These are phyloP conservation scores for Dipodomys merriami DNA, from an alignment of 2,113 vertebrate species.

Conservation along the genomic window DNA sequence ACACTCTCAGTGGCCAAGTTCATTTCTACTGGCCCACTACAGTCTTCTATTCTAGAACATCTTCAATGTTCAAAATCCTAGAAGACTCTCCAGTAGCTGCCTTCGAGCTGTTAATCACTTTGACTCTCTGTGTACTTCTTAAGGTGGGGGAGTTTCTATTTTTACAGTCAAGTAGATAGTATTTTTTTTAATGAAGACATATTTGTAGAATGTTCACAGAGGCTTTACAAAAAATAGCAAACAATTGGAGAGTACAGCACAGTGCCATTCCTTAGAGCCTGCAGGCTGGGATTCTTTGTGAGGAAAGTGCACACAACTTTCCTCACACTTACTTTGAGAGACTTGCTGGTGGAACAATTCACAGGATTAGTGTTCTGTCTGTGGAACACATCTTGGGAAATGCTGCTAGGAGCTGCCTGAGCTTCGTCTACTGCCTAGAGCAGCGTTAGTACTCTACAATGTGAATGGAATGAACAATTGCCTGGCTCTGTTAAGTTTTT, in stretches of 20 bases:
- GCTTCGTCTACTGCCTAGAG: background rate
- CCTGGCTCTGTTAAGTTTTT: background rate
- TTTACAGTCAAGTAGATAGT: conserved; percentile 17
- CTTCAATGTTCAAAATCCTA: background rate
- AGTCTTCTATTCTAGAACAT: background rate
- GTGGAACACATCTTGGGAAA: background rate
- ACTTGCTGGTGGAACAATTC: background rate
- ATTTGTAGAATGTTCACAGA: conserved; percentile 50
- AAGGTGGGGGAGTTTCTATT: background rate
- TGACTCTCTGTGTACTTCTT: background rate
- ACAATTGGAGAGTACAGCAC: background rate
- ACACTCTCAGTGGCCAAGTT: background rate
- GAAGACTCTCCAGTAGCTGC: background rate
- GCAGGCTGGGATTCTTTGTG: background rate
- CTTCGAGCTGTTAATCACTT: background rate
- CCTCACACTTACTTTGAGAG: background rate
- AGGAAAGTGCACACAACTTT: background rate
- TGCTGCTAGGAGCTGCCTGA: background rate
- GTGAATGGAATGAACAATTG: background rate
- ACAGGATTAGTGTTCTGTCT: too few species aligned
- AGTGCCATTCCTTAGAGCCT: background rate
- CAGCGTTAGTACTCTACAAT: background rate
- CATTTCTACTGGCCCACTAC: background rate
- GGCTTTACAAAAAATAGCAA: conserved; percentile 44
- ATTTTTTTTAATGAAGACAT: background rate